Conservation (phyloP, 2,888 invertebrate species). For the Troilus luridus region DNA sequence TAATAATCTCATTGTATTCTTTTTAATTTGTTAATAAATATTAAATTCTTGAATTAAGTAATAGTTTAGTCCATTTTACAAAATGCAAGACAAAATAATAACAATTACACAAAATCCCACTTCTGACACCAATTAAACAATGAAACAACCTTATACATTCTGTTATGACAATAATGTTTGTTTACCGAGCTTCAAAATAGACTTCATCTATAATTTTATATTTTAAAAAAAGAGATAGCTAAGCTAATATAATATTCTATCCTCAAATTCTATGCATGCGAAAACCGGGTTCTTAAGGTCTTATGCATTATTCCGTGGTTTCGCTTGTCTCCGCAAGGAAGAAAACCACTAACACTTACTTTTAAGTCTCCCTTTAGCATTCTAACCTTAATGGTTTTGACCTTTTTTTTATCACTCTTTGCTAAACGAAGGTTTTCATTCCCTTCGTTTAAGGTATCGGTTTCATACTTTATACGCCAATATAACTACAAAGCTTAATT, state of each 20-base stretch:
- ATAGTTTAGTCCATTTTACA: no score
- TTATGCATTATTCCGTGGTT: conserved; percentile 2
- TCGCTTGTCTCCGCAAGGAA: neutral
- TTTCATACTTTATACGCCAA: neutral
- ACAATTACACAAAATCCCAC: no score
- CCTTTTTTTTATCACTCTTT: neutral
- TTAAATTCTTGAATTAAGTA: no score
- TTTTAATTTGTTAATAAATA: no score
- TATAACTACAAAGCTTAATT: neutral
- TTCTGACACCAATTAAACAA: no score
- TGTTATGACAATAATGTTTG: neutral
- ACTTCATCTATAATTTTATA: neutral
- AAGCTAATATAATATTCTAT: neutral
- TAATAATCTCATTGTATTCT: no score
- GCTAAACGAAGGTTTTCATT: neutral
- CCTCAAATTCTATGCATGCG: neutral
- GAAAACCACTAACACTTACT: conserved; percentile 32
- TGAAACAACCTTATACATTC: no score
- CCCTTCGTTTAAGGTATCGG: neutral
- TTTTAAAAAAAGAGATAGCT: neutral
- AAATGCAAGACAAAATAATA: no score
- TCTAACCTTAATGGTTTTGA: neutral
- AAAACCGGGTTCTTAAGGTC: neutral
- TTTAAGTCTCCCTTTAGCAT: conserved; percentile 12
- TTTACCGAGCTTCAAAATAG: neutral